phyloP scores from a whole-genome alignment of 2,797 vertebrate species.

The Chromobotia macracanthus region DNA sequence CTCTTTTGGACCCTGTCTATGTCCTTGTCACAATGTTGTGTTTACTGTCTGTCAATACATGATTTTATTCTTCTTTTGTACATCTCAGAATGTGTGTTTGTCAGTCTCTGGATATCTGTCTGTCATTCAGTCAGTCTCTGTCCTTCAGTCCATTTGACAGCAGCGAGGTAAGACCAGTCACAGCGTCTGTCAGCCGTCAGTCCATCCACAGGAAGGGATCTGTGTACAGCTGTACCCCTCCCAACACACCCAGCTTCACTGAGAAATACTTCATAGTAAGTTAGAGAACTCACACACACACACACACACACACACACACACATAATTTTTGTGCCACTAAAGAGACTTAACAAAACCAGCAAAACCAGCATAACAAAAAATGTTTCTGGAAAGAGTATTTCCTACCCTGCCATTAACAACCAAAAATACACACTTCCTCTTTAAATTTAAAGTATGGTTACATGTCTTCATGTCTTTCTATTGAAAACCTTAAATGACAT shows the following conservation, averaged over 20 bases:
- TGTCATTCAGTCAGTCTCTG: slow-evolving; percentile 24
- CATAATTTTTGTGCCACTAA: too few relatives aligned
- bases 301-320: too few relatives aligned
- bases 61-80: background rate
- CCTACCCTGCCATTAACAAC: too few relatives aligned
- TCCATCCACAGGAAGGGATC: slow-evolving; percentile 86
- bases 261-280: slow-evolving; percentile 92
- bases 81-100: background rate
- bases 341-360: too few relatives aligned
- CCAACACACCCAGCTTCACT: slow-evolving; percentile 90
- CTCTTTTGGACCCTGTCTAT: too few relatives aligned
- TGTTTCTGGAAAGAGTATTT: too few relatives aligned
- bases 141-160: slow-evolving; percentile 78
- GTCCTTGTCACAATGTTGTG: too few relatives aligned
- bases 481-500: background rate
- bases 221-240: slow-evolving; percentile 88
- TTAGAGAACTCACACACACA: slow-evolving; percentile 38
- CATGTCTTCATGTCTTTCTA: too few relatives aligned
- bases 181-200: slow-evolving; percentile 77
- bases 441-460: too few relatives aligned
- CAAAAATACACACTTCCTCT: background rate
- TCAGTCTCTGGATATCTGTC: too few relatives aligned
- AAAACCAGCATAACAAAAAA: too few relatives aligned
- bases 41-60: background rate
- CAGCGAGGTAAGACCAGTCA: slow-evolving; percentile 73